Evolutionary conservation across 2,113 vertebrate genomes (phyloP).

Genomic region (Tauraco erythrolophus): DNA sequence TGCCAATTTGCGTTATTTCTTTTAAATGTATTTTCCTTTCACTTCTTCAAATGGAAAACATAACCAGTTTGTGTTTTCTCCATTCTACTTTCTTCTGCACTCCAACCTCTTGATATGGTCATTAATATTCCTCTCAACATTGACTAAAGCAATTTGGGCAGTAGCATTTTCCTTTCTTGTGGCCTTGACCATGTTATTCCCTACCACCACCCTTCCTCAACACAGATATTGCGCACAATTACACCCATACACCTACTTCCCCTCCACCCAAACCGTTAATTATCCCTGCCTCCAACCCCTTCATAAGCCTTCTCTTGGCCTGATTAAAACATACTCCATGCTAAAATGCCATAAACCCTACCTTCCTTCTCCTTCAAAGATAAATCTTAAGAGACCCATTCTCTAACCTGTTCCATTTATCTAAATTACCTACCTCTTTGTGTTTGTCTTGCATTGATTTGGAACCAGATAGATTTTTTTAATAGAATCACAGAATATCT

Average conservation of each 20-base stretch:
- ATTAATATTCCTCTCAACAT: background rate
- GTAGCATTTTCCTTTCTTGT: slow-evolving; percentile 24
- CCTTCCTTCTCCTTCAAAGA: background rate
- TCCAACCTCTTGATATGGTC: background rate
- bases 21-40: background rate
- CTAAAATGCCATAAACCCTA: background rate
- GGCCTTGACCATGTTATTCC: background rate
- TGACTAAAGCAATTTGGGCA: background rate
- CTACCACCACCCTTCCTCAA: slow-evolving; percentile 15
- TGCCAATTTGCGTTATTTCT: background rate
- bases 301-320: background rate
- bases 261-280: slow-evolving; percentile 38
- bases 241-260: background rate
- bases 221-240: background rate
- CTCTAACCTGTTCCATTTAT: background rate
- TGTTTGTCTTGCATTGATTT: background rate
- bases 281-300: background rate
- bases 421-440: background rate
- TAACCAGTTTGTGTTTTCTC: background rate
- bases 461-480: background rate
- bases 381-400: background rate
- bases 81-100: background rate
- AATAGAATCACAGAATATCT: background rate
- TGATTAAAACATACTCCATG: background rate
- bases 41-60: slow-evolving; percentile 10